Percentiles rank a stretch among this genome's conserved stretches.
Evolutionary conservation across 2,113 vertebrate genomes (phyloP).

Genomic region (Pelvicachromis taeniatus): DNA sequence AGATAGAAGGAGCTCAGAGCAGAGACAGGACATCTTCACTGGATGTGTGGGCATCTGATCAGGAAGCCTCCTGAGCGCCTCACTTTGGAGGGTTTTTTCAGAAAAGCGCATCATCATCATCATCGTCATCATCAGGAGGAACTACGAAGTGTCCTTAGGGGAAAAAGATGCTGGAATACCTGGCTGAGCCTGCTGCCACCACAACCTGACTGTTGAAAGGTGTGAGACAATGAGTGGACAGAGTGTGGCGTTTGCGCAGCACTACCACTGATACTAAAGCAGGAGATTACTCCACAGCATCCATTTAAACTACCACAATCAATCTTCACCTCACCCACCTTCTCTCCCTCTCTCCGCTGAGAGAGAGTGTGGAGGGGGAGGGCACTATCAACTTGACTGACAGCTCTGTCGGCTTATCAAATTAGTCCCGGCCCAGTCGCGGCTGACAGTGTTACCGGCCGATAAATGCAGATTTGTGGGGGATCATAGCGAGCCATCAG

Average conservation of each 20-base stretch:
- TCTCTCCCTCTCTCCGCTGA: neutral
- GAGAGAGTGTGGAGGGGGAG: neutral
- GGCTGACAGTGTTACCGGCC: conserved; percentile 35
- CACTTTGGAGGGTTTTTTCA: neutral
- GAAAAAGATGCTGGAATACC: neutral
- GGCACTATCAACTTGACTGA: conserved; percentile 50
- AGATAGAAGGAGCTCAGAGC: neutral
- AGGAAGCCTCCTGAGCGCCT: too few species aligned
- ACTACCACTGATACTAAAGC: neutral
- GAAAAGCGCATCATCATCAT: neutral
- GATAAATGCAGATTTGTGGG: conserved; percentile 59
- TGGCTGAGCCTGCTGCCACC: neutral
- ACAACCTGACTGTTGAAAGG: too few species aligned
- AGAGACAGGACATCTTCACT: neutral
- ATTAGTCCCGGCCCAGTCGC: conserved; percentile 25
- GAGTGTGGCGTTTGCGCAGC: neutral
- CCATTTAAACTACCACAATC: neutral
- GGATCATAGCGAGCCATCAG: conserved; percentile 41
- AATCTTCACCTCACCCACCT: neutral
- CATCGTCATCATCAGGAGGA: neutral
- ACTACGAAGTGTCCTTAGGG: neutral
- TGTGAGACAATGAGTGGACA: neutral
- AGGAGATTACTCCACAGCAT: neutral
- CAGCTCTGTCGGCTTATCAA: conserved; percentile 43
- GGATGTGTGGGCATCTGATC: neutral